A percentile compares a stretch with the other conserved stretches of the same genome.
Conservation (phyloP, 2,888 invertebrate species). For the Euplagia quadripunctaria region DNA sequence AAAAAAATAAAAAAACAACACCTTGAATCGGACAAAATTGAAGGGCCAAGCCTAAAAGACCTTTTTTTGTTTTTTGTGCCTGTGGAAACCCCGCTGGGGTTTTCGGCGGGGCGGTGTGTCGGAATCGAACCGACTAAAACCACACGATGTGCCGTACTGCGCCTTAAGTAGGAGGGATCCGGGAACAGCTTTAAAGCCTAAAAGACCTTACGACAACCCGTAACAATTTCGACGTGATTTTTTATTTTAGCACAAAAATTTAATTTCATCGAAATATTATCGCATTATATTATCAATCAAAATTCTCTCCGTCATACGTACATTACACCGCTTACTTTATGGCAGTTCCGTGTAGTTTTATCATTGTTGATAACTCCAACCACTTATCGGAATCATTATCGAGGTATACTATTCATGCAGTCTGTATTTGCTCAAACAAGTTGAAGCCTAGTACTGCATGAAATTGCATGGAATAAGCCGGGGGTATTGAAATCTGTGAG, state of each 20-base stretch:
- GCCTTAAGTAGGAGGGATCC: too few relatives aligned
- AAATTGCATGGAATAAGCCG: neutral
- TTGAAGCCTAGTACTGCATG: constrained; percentile 2
- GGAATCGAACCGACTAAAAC: too few relatives aligned
- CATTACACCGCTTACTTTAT: neutral
- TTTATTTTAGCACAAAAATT: neutral
- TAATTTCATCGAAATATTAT: neutral
- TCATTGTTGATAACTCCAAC: constrained; percentile 3
- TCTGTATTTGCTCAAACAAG: constrained; percentile 5
- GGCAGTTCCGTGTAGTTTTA: constrained; percentile 7
- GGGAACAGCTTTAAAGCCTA: too few relatives aligned
- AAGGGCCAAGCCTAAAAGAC: too few relatives aligned
- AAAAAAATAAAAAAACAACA: too few relatives aligned
- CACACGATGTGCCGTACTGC: too few relatives aligned
- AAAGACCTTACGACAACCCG: too few relatives aligned
- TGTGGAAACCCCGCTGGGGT: too few relatives aligned
- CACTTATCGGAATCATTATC: constrained; percentile 1
- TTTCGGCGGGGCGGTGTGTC: too few relatives aligned
- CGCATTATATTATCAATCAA: neutral
- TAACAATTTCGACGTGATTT: too few relatives aligned
- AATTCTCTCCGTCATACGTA: neutral
- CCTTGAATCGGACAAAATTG: too few relatives aligned
- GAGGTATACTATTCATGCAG: constrained; percentile 8
- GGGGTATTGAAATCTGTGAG: constrained; percentile 3
- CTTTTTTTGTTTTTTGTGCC: too few relatives aligned